Evolutionary conservation across 2,113 vertebrate species (phyloP).

Genomic region (Agelaius phoeniceus): DNA sequence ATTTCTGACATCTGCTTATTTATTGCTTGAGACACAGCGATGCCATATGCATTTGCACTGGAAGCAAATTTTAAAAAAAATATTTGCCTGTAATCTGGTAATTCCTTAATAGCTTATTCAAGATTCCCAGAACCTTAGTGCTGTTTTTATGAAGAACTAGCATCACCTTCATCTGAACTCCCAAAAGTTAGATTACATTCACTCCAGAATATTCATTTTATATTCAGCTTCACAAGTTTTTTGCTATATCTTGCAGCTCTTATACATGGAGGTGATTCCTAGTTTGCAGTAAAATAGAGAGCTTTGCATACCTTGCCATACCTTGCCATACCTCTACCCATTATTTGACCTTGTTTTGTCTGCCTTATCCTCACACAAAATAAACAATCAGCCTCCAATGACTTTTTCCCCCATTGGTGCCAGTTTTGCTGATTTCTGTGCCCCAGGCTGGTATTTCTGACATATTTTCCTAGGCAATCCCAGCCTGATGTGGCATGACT

Average conservation of each 20-base stretch:
- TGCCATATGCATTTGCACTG: background rate
- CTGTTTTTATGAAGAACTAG: conserved; percentile 19
- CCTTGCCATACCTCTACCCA: background rate
- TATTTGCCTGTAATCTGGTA: background rate
- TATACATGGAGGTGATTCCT: background rate
- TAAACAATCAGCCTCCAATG: background rate
- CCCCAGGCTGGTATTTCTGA: background rate
- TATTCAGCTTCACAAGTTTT: background rate
- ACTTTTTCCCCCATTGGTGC: rapidly evolving
- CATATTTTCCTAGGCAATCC: background rate
- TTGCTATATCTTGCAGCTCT: background rate
- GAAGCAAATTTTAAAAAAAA: background rate
- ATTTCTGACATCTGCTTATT: background rate
- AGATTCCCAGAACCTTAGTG: background rate
- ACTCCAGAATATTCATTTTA: background rate
- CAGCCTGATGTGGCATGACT: background rate
- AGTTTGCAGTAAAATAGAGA: background rate
- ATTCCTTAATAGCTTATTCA: background rate
- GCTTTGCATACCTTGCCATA: background rate
- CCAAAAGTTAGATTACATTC: background rate
- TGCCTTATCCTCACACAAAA: background rate
- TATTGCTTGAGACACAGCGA: background rate
- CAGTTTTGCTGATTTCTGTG: background rate
- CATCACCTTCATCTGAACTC: background rate
- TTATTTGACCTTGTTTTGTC: background rate